A percentile compares a stretch with the other conserved stretches of the same genome.
phyloP scores from a whole-genome alignment of 2,113 vertebrate species.

The Tinamus guttatus region DNA sequence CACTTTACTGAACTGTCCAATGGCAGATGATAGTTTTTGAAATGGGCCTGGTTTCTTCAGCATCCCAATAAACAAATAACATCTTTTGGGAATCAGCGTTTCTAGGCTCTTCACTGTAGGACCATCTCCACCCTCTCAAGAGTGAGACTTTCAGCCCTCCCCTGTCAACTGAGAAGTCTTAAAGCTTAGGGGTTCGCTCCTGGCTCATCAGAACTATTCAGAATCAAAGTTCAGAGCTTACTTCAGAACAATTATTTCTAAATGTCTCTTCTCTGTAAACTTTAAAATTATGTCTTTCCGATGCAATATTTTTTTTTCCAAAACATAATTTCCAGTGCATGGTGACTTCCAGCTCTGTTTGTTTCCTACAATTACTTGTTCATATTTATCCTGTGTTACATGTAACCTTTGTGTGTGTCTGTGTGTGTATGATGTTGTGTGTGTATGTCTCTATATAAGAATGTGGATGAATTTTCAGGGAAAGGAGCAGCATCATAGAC shows the following conservation, averaged over 20 bases:
- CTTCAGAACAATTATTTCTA: background rate
- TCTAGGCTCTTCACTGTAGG: background rate
- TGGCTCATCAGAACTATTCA: background rate
- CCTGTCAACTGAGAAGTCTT: background rate
- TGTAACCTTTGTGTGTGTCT: background rate
- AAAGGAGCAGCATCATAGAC: background rate
- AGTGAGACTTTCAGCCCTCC: background rate
- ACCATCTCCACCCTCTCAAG: background rate
- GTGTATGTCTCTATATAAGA: background rate
- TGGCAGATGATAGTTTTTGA: background rate
- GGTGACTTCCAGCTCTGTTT: background rate
- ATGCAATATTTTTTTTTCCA: background rate
- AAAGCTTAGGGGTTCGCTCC: background rate
- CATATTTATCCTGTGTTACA: background rate
- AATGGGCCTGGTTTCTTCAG: background rate
- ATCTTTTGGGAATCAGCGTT: background rate
- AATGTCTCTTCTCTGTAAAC: background rate
- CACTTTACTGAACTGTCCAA: constrained; percentile 11
- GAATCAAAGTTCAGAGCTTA: background rate
- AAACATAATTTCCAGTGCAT: background rate
- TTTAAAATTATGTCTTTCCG: background rate
- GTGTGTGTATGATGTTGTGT: background rate
- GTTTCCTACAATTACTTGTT: background rate
- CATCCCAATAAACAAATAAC: constrained; percentile 24
- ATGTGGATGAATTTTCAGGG: background rate